Percentiles rank a stretch among this genome's conserved stretches.
phyloP scores from a whole-genome alignment of 2,888 invertebrate species.

The Nymphalis polychloros region DNA sequence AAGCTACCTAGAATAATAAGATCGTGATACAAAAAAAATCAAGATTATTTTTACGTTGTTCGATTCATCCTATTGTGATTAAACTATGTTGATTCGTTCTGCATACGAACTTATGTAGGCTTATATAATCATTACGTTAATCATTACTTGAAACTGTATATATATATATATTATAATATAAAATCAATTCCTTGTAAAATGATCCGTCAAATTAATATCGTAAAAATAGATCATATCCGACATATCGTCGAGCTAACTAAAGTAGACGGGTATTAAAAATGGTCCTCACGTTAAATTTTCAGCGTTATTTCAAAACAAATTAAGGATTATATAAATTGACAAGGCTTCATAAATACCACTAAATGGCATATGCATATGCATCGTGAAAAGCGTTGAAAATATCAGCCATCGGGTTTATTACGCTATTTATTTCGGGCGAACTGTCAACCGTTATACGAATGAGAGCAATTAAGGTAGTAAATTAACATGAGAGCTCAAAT shows the following conservation, averaged over 20 bases:
- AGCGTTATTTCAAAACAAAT: constrained; percentile 13
- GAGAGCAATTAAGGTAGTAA: constrained; percentile 32
- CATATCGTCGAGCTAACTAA: neutral
- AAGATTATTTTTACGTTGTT: too few relatives aligned
- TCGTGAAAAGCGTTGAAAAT: constrained; percentile 32
- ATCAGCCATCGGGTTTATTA: constrained; percentile 32
- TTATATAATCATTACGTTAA: too few relatives aligned
- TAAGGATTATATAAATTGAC: constrained; percentile 10
- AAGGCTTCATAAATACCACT: constrained; percentile 17
- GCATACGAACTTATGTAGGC: too few relatives aligned
- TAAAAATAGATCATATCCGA: neutral
- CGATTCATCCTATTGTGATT: too few relatives aligned
- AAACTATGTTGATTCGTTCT: too few relatives aligned
- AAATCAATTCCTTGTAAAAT: too few relatives aligned
- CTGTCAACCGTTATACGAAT: constrained; percentile 28
- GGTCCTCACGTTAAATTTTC: neutral
- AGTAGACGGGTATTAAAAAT: neutral
- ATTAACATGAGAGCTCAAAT: constrained; percentile 30
- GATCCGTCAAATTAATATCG: too few relatives aligned
- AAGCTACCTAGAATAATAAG: too few relatives aligned
- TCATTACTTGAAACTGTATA: too few relatives aligned
- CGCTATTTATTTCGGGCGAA: constrained; percentile 29
- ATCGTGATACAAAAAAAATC: too few relatives aligned
- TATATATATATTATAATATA: too few relatives aligned
- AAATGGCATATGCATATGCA: constrained; percentile 30